Base-by-base conservation (phyloP, 2,888 invertebrate genomes). In the Acleris cristana region DNA sequence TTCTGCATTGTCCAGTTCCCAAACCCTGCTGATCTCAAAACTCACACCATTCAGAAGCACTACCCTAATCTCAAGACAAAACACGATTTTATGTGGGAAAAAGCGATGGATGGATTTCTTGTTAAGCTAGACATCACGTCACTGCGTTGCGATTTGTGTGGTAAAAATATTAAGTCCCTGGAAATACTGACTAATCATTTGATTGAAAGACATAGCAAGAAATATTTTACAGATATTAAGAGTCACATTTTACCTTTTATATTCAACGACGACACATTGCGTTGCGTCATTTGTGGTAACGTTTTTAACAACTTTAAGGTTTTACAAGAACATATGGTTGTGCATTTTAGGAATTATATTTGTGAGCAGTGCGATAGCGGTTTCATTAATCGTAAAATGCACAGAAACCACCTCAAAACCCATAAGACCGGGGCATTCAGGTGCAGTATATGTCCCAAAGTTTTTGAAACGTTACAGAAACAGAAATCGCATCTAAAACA, bases 371-470 rank as follows among this genome's bases (percentile, higher is more conserved):
- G 85, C 53, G 74, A 72, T 12, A 62, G 66, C 1, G 88, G 89
- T 0, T 89, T 88, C 48, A 82, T 89, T 0, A 85, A 81, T 45
- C 79, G 82, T 14, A 81, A 79, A n/a, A 83, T 83, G 16, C 70
- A 87, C 2, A 69, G 79, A 0, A 76, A 81, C 51, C 51, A 80
- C 18, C 34, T 58, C 0, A 71, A 71, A 52, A 75, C 73, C 2
- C 79, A 81, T 30, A 71, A 73, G 30, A 72, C 65, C 4, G 81
- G 81, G 0, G 45, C 69, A 0, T 80, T 77, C 26, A 61, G 69
- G 12, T 79, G 80, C 40, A 72, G 70, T 23, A 69, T 69, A 26
- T 81, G 80, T 52, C 30, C 73, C 3, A 81, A 80, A 66, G 69
- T 73, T 0, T 81, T 74, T 48, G 71, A 73, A 1, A 77, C 79